A percentile compares a stretch with the other conserved stretches of the same genome.
phyloP scores from a whole-genome alignment of 2,888 invertebrate genomes.

The Steinernema carpocapsae region DNA sequence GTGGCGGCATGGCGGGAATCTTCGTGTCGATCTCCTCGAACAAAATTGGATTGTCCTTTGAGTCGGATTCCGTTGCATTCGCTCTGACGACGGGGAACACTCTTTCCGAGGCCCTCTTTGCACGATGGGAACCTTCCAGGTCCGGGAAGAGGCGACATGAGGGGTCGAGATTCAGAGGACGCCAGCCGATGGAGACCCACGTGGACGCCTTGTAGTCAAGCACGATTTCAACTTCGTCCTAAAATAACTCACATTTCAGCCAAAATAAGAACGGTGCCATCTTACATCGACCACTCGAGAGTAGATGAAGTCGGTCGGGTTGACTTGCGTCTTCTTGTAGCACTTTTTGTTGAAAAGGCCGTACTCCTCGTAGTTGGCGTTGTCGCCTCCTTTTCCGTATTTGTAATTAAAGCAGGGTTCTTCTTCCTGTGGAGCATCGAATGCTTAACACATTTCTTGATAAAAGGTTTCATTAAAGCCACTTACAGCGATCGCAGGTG shows the following conservation, averaged over 20 bases:
- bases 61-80: not conserved
- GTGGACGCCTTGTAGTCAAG: conserved; percentile 60
- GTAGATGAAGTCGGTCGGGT: conserved; percentile 52
- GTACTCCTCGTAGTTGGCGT: conserved; percentile 46
- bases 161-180: conserved; percentile 59
- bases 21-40: conserved; percentile 41
- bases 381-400: conserved; percentile 7
- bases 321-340: conserved; percentile 54
- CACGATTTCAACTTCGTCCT: conserved; percentile 64
- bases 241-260: conserved; percentile 36
- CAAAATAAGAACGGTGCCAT: conserved; percentile 5
- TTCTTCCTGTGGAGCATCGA: conserved; percentile 24
- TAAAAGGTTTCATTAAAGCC: conserved; percentile 1
- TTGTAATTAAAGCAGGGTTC: conserved; percentile 44
- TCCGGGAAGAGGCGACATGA: conserved; percentile 67
- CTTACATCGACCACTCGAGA: conserved; percentile 51
- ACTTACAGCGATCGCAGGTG: conserved; percentile 60
- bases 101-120: not conserved
- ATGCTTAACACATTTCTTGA: not conserved
- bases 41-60: not conserved
- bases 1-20: conserved; percentile 44
- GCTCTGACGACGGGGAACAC: not conserved
- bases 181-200: conserved; percentile 64
- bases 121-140: conserved; percentile 47
- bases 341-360: conserved; percentile 64